Evolutionary conservation across 2,797 vertebrate genomes (phyloP).

Genomic region (Scleropages formosus): DNA sequence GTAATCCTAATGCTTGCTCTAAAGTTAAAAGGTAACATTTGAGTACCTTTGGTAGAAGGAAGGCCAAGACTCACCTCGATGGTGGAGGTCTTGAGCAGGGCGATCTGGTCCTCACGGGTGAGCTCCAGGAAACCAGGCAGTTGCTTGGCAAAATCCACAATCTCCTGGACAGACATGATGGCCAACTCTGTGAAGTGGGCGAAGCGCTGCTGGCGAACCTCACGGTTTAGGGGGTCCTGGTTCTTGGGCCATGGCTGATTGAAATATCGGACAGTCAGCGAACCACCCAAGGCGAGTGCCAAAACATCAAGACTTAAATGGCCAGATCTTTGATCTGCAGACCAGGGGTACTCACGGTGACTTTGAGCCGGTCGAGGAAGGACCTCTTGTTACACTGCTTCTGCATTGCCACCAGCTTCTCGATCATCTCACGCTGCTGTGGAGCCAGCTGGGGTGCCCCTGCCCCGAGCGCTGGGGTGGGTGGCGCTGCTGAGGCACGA

Average conservation of each 20-base stretch:
- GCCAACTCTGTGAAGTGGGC: constrained; percentile 96
- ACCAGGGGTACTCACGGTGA: constrained; percentile 74
- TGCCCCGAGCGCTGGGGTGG: constrained; percentile 57
- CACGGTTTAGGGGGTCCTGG: constrained; percentile 86
- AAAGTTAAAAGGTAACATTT: background rate
- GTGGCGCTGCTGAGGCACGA: constrained; percentile 66
- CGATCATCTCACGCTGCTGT: constrained; percentile 91
- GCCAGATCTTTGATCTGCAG: no score
- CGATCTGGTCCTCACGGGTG: constrained; percentile 96
- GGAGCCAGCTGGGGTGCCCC: constrained; percentile 76
- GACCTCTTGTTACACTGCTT: constrained; percentile 96
- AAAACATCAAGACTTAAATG: background rate
- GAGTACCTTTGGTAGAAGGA: constrained; percentile 1
- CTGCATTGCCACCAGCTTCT: constrained; percentile 92
- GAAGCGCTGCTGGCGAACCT: constrained; percentile 92
- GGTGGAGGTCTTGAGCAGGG: constrained; percentile 91
- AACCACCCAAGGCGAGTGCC: background rate
- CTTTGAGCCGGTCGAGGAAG: constrained; percentile 89
- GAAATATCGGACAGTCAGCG: background rate
- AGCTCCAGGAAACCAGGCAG: constrained; percentile 94
- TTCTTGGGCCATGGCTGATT: constrained; percentile 91
- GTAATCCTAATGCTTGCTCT: no score
- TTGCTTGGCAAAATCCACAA: constrained; percentile 96
- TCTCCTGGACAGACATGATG: constrained; percentile 96
- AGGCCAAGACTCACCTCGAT: constrained; percentile 78